Evolutionary conservation across 1,140 invertebrate genomes (phyloP).

Genomic region (Calycopis cecrops): DNA sequence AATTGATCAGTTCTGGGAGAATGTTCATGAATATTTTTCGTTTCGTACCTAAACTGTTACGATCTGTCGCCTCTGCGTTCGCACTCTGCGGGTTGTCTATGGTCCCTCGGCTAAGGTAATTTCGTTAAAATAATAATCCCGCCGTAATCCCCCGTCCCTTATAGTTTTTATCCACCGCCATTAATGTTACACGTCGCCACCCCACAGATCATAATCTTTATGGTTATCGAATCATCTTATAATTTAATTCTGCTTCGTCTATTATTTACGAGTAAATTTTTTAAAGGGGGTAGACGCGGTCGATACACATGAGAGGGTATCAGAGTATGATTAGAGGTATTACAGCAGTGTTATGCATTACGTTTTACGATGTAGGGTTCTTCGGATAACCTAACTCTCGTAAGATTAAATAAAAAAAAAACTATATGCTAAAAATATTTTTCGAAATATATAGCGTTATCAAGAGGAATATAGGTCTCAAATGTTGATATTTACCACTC

Average conservation of each 20-base stretch:
- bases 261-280: conserved; percentile 9
- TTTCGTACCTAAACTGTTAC: background rate
- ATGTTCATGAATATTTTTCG: too few relatives aligned
- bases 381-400: too few relatives aligned
- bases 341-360: too few relatives aligned
- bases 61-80: background rate
- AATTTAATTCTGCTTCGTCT: conserved; percentile 14
- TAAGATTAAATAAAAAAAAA: too few relatives aligned
- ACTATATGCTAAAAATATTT: too few relatives aligned
- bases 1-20: too few relatives aligned
- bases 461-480: too few relatives aligned
- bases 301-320: too few relatives aligned
- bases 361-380: too few relatives aligned
- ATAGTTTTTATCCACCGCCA: conserved; percentile 67
- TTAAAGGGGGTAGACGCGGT: background rate
- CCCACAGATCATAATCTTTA: conserved; percentile 19
- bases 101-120: conserved; percentile 65
- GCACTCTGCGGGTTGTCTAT: conserved; percentile 25
- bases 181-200: conserved; percentile 56
- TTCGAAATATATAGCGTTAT: too few relatives aligned
- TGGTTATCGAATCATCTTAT: conserved; percentile 14
- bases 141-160: conserved; percentile 60
- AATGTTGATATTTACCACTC: too few relatives aligned
- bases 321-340: too few relatives aligned
- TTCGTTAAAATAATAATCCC: conserved; percentile 72